Conservation (phyloP, 2,113 vertebrate species). For the Pheucticus melanocephalus region DNA sequence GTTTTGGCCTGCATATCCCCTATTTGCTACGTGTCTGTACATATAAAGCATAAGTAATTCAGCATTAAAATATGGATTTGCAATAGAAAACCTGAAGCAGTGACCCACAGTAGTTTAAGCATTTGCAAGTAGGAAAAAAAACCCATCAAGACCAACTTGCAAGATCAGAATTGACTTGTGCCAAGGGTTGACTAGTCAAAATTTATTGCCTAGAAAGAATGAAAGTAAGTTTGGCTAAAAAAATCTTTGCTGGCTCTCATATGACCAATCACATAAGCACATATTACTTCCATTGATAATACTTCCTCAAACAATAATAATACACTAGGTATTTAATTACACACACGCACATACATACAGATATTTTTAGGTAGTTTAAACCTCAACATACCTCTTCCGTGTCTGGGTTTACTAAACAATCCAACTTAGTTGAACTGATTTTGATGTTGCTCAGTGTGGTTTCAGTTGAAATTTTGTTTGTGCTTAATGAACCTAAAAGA, state of each 20-base stretch:
- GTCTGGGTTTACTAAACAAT: conserved; percentile 44
- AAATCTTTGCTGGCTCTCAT: not conserved
- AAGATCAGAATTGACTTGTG: not conserved
- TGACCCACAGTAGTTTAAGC: not conserved
- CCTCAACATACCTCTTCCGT: conserved; percentile 71
- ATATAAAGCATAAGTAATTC: not conserved
- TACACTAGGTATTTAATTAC: not conserved
- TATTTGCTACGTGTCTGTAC: not conserved
- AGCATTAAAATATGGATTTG: not conserved
- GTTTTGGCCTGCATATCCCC: not conserved
- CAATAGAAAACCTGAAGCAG: not conserved
- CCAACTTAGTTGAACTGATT: conserved; percentile 43
- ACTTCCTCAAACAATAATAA: not conserved
- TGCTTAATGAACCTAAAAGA: conserved; percentile 49
- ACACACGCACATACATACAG: not conserved
- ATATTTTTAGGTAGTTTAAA: not conserved
- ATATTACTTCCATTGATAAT: not conserved
- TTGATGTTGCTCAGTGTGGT: conserved; percentile 47
- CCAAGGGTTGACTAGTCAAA: not conserved
- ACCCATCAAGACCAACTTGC: not conserved
- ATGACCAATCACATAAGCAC: not conserved
- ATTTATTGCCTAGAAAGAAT: not conserved
- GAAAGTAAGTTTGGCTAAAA: not conserved
- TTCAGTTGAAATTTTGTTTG: conserved; percentile 3
- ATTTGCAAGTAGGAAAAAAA: not conserved